These are phyloP conservation scores for Mesoligia furuncula DNA, from an alignment of 2,888 invertebrate species.

Conservation along the genomic window DNA sequence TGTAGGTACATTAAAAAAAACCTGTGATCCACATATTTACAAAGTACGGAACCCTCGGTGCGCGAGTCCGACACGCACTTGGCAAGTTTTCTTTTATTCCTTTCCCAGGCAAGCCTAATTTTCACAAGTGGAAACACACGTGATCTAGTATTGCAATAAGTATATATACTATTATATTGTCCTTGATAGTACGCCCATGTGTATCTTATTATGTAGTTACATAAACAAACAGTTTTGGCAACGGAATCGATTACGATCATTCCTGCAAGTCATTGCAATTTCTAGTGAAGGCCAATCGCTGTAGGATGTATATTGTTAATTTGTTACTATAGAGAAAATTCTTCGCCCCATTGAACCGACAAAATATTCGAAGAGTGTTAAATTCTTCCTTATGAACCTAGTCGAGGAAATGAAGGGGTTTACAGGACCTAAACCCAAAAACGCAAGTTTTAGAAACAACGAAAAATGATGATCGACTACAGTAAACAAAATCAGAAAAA, in stretches of 20 bases:
- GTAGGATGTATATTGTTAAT: background rate
- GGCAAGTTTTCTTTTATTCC: too few species aligned
- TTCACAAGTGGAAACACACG: background rate
- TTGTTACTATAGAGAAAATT: background rate
- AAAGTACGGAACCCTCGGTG: too few species aligned
- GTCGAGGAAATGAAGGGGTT: too few species aligned
- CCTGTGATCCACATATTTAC: too few species aligned
- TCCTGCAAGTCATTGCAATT: slow-evolving; percentile 32
- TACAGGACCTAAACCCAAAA: too few species aligned
- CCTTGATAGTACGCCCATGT: slow-evolving; percentile 1
- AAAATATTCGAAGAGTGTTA: background rate
- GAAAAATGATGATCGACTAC: too few species aligned
- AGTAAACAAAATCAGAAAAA: too few species aligned
- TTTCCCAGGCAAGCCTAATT: too few species aligned
- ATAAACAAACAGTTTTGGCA: slow-evolving; percentile 21
- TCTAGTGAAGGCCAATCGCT: slow-evolving; percentile 14
- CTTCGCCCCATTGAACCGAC: too few species aligned
- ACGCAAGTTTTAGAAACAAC: too few species aligned
- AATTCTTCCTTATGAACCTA: background rate
- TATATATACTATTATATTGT: background rate
- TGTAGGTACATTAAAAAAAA: too few species aligned
- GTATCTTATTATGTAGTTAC: background rate
- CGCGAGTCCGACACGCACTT: too few species aligned
- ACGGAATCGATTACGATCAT: background rate
- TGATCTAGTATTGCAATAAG: background rate